These are phyloP conservation scores for Drosophila emarginata DNA, from an alignment of 2,888 invertebrate genomes.

Conservation along the genomic window DNA sequence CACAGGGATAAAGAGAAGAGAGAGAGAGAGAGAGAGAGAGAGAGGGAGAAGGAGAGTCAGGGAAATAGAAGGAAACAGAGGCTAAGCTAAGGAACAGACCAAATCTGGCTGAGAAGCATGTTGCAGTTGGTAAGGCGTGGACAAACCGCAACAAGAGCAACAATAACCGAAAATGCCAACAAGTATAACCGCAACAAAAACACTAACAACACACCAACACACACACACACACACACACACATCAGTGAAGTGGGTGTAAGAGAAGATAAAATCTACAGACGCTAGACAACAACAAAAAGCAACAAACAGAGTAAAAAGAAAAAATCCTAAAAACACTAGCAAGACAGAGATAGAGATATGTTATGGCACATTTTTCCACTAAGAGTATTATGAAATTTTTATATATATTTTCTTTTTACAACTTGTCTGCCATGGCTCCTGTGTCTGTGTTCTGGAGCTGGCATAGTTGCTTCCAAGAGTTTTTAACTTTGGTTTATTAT, in stretches of 20 bases:
- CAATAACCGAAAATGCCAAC: constrained; percentile 74
- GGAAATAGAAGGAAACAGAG: background rate
- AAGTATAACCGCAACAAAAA: constrained; percentile 68
- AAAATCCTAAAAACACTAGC: background rate
- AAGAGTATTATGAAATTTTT: constrained; percentile 74
- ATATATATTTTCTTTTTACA: constrained; percentile 66
- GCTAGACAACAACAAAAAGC: constrained; percentile 37
- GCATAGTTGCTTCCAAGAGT: constrained; percentile 8
- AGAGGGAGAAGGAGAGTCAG: background rate
- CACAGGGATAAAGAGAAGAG: constrained; percentile 12
- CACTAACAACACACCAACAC: constrained; percentile 37
- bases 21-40: constrained; percentile 7
- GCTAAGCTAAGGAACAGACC: background rate
- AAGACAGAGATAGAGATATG: constrained; percentile 56
- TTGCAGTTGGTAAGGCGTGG: constrained; percentile 54
- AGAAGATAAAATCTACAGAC: constrained; percentile 47
- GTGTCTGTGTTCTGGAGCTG: background rate
- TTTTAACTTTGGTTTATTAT: constrained; percentile 11
- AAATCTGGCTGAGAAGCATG: background rate
- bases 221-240: constrained; percentile 11
- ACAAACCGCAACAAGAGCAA: constrained; percentile 53
- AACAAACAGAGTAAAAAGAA: constrained; percentile 22
- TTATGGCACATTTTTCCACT: constrained; percentile 70
- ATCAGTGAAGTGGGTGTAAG: background rate
- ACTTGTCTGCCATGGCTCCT: constrained; percentile 51